Base-by-base conservation (phyloP, 2,888 invertebrate genomes). In the Thera britannica region DNA sequence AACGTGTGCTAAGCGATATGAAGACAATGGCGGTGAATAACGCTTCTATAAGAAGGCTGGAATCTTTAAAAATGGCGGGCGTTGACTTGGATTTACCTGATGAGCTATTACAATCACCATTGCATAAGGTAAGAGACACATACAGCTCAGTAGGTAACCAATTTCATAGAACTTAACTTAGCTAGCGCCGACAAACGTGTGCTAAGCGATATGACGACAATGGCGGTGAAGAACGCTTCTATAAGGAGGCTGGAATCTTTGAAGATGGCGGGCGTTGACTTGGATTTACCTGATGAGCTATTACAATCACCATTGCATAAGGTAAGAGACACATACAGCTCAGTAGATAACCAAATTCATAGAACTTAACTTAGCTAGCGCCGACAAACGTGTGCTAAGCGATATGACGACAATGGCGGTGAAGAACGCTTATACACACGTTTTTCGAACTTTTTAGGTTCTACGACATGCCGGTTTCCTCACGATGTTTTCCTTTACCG, bases 391-490 rank as follows among this genome's bases (percentile, higher is more conserved):
- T 41, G 87, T 94, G 0, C 86, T 97, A 0, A 96, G 96, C 0
- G 96, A 96, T 73, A 95, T 96, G 77, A 87, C 97, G 62, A 96
- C 96, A 5, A 79, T 92, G 0, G 96, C 96, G 0, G 96, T 96
- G 0, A 94, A 95, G 2, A 90, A 90, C 8, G 96, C 96, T 0
- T 92, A 97, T 86, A 94, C 23, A 23, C 23, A 23, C 1, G 23
- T 23, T 23, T 23, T 23, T 23, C 23, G 23, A 23, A 23, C 23
- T 23, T 23, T 23, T 23, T 23, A 23, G 23, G 23, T 23, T 23
- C 23, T 23, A 23, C 23, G 23, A 23, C 23, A 23, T 23, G 23
- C 23, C 23, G 23, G 23, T 23, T 23, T 23, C 23, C 23, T 23
- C 23, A 23, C 23, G 23, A 23, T 23, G 23, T 23, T 23, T 23